Conservation (phyloP, 2,888 invertebrate species). For the Rhimphoctona megacephalus region DNA sequence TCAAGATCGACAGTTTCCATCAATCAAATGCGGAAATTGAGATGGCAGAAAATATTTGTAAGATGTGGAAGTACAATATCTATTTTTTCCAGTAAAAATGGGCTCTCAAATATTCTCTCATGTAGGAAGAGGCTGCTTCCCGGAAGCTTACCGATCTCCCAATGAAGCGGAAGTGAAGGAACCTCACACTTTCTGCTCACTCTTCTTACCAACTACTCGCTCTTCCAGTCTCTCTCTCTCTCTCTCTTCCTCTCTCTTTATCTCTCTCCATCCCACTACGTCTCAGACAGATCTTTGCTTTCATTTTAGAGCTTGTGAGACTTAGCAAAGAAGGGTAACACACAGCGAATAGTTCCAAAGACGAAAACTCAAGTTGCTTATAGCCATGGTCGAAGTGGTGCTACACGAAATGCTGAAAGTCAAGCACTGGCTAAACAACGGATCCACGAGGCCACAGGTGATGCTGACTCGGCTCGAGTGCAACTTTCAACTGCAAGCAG, state of each 20-base stretch:
- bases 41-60: slow-evolving; percentile 40
- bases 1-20: slow-evolving; percentile 15
- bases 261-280: slow-evolving; percentile 1
- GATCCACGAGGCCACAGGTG: slow-evolving; percentile 79
- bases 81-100: slow-evolving; percentile 26
- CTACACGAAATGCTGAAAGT: slow-evolving; percentile 75
- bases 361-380: slow-evolving; percentile 54
- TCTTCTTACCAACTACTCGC: slow-evolving; percentile 30
- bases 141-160: slow-evolving; percentile 10
- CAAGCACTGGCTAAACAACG: slow-evolving; percentile 81
- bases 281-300: slow-evolving; percentile 44
- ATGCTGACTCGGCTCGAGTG: slow-evolving; percentile 82
- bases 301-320: slow-evolving; percentile 15
- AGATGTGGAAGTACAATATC: slow-evolving; percentile 31
- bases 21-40: slow-evolving; percentile 31
- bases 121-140: neutral
- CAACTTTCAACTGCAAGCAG: slow-evolving; percentile 69
- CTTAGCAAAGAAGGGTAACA: slow-evolving; percentile 42
- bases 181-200: neutral
- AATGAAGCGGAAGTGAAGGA: slow-evolving; percentile 1
- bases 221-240: neutral
- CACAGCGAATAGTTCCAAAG: slow-evolving; percentile 56
- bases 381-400: slow-evolving; percentile 74
- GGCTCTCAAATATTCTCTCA: slow-evolving; percentile 34
- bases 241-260: neutral